phyloP scores from a whole-genome alignment of 2,113 vertebrate species.

The Malurus cyaneus region DNA sequence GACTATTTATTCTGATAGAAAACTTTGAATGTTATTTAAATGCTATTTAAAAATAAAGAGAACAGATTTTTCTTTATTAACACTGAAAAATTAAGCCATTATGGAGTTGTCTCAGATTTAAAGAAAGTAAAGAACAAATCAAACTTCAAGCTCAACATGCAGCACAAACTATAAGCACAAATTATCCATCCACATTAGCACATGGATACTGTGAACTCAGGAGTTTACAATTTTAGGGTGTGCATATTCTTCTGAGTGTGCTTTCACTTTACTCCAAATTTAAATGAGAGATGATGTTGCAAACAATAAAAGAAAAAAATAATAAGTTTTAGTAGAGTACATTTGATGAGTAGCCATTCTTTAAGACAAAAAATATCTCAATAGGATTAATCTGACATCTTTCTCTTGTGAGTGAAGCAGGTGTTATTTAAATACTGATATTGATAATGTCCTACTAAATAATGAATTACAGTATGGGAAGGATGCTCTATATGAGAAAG shows the following conservation, averaged over 20 bases:
- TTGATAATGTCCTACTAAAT: not conserved
- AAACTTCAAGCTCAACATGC: not conserved
- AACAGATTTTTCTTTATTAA: not conserved
- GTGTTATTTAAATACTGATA: not conserved
- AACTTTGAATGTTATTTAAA: not conserved
- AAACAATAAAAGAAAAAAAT: not conserved
- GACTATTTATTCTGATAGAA: not conserved
- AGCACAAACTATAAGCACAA: not conserved
- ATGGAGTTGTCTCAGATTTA: not conserved
- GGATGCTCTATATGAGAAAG: not conserved
- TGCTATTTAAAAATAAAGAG: not conserved
- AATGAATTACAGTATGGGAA: not conserved
- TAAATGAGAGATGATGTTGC: not conserved
- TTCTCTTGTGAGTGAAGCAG: not conserved
- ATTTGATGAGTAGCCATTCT: not conserved
- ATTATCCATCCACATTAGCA: not conserved
- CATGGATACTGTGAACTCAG: not conserved
- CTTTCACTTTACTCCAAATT: not conserved
- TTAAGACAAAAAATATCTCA: not conserved
- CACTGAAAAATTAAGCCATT: not conserved
- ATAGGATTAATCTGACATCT: not conserved
- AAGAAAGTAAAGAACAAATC: not conserved
- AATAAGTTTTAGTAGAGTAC: not conserved
- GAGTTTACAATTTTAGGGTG: not conserved
- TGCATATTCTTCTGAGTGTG: not conserved